phyloP scores from a whole-genome alignment of 2,113 vertebrate species.

The Semnornis frantzii region DNA sequence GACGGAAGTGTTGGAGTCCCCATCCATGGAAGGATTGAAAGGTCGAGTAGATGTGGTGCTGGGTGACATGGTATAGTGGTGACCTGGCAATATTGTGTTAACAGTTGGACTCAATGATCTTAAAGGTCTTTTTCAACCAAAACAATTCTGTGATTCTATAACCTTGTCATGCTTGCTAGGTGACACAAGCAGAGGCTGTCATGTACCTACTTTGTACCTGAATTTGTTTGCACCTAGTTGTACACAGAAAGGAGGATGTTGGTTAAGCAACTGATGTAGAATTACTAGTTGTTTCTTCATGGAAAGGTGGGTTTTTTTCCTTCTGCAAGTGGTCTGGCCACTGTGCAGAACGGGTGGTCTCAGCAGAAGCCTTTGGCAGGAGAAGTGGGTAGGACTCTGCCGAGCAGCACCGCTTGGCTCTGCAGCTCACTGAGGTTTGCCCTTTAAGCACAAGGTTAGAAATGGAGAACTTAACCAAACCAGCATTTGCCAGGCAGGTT shows the following conservation, averaged over 20 bases:
- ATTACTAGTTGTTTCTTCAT: accelerated
- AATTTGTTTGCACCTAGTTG: background rate
- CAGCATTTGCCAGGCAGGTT: background rate
- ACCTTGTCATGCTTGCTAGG: background rate
- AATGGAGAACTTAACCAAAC: conserved; percentile 41
- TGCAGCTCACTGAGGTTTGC: background rate
- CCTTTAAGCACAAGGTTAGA: background rate
- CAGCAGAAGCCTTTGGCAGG: background rate
- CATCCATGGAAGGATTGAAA: background rate
- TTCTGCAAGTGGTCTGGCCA: accelerated
- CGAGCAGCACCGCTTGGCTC: background rate
- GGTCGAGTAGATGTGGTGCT: background rate
- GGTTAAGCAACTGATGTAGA: too few relatives aligned
- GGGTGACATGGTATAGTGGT: background rate
- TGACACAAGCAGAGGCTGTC: background rate
- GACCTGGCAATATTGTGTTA: background rate
- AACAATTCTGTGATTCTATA: background rate
- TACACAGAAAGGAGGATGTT: accelerated
- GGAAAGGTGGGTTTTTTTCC: background rate
- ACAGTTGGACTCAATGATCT: background rate
- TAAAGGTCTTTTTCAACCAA: background rate
- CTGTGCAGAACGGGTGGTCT: background rate
- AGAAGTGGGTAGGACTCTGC: background rate
- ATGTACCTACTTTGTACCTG: background rate
- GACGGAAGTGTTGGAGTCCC: background rate